Evolutionary conservation across 2,113 vertebrate genomes (phyloP).

Genomic region (Gopherus evgoodei): DNA sequence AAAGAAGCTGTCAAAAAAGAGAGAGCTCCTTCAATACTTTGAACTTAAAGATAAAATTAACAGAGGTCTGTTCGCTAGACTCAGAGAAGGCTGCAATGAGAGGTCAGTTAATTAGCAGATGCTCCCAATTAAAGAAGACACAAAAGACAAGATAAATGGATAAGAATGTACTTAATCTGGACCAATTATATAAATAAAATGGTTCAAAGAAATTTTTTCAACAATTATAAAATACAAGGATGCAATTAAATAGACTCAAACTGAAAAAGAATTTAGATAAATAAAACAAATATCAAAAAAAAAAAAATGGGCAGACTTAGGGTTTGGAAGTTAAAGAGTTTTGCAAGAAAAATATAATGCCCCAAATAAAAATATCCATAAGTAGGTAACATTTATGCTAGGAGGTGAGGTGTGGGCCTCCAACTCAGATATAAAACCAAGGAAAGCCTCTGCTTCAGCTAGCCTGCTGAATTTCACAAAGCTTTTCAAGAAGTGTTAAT

Average conservation of each 20-base stretch:
- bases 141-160: not conserved
- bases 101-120: not conserved
- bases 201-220: not conserved
- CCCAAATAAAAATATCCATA: not conserved
- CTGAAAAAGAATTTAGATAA: not conserved
- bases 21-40: not conserved
- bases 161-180: not conserved
- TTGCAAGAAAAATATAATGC: not conserved
- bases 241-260: not conserved
- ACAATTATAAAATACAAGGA: not conserved
- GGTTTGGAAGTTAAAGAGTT: not conserved
- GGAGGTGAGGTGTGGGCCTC: not conserved
- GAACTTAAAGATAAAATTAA: not conserved
- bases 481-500: not conserved
- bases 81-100: not conserved
- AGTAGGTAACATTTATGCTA: not conserved
- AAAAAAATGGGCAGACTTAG: not conserved
- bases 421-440: not conserved
- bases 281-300: not conserved
- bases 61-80: not conserved
- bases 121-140: not conserved
- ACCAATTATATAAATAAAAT: not conserved
- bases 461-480: not conserved
- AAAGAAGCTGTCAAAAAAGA: not conserved
- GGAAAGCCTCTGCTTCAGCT: not conserved